A percentile compares a stretch with the other conserved stretches of the same genome.
phyloP scores from a whole-genome alignment of 2,113 vertebrate genomes.

The Phrynosoma platyrhinos region DNA sequence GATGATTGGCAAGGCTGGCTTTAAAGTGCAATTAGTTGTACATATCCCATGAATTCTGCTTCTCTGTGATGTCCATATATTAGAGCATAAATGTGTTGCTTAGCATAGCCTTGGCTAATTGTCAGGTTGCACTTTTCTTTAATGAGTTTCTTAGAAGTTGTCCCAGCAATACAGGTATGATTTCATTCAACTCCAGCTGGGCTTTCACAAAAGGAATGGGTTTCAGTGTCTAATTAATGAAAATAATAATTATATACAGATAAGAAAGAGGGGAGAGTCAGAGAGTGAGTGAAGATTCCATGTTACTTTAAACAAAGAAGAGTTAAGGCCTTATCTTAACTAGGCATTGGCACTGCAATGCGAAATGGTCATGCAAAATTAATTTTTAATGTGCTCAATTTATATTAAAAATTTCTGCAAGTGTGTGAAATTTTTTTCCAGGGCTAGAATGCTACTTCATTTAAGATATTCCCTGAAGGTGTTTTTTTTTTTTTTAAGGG shows the following conservation, averaged over 20 bases:
- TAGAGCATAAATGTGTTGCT: constrained; percentile 39
- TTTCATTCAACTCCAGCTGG: constrained; percentile 79
- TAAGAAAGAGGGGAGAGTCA: constrained; percentile 68
- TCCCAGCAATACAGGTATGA: constrained; percentile 82
- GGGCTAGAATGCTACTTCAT: constrained; percentile 87
- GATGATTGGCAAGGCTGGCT: neutral
- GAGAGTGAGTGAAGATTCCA: constrained; percentile 75
- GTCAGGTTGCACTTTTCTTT: constrained; percentile 85
- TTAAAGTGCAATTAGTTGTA: constrained; percentile 11
- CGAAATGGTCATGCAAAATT: constrained; percentile 90
- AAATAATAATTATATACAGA: constrained; percentile 84
- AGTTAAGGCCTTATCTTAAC: constrained; percentile 87
- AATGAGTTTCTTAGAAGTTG: constrained; percentile 88
- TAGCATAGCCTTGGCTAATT: constrained; percentile 74
- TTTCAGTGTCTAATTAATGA: constrained; percentile 83
- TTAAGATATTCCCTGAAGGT: constrained; percentile 91
- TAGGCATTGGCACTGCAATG: constrained; percentile 85
- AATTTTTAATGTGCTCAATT: constrained; percentile 92
- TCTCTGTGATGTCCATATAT: constrained; percentile 62
- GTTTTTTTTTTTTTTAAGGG: constrained; percentile 79
- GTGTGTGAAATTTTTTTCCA: constrained; percentile 86
- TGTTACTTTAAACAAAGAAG: constrained; percentile 87
- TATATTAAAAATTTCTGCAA: constrained; percentile 91
- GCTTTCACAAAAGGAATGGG: constrained; percentile 74
- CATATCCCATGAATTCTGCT: constrained; percentile 78